Evolutionary conservation across 1,140 invertebrate species (phyloP).

Genomic region (Apis dorsata): DNA sequence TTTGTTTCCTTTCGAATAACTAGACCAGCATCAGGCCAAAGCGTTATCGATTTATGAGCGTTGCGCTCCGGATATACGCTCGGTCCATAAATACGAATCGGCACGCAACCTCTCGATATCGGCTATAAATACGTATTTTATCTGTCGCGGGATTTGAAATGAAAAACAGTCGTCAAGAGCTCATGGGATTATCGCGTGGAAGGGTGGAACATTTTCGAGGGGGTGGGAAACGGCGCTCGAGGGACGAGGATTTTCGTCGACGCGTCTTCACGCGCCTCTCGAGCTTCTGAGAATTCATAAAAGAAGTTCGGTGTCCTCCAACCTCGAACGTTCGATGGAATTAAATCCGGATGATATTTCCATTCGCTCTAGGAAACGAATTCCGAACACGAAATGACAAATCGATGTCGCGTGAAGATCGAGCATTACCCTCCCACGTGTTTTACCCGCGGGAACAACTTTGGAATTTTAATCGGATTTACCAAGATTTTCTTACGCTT

Average conservation of each 20-base stretch:
- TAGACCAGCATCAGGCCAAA: constrained; percentile 61
- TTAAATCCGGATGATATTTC: constrained; percentile 19
- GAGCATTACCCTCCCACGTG: neutral
- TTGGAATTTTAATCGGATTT: neutral
- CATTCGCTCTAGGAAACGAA: neutral
- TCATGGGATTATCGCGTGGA: constrained; percentile 73
- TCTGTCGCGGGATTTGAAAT: constrained; percentile 74
- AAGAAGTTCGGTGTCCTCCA: neutral
- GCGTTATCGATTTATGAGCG: constrained; percentile 75
- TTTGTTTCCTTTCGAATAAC: constrained; percentile 12
- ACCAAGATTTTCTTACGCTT: neutral
- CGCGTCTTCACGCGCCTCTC: neutral
- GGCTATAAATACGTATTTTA: constrained; percentile 77
- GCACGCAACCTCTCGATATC: constrained; percentile 70
- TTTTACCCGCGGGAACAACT: neutral
- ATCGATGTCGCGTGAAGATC: neutral
- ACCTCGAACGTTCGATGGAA: constrained; percentile 5
- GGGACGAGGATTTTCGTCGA: constrained; percentile 23
- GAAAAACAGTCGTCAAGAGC: constrained; percentile 78
- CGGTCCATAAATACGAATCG: constrained; percentile 73
- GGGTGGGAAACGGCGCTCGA: constrained; percentile 3
- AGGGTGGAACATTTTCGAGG: constrained; percentile 49
- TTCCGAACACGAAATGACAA: neutral
- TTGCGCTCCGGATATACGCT: constrained; percentile 61
- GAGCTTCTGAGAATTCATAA: constrained; percentile 27